Base-by-base conservation (phyloP, 2,888 invertebrate species). In the Ophion costatus region DNA sequence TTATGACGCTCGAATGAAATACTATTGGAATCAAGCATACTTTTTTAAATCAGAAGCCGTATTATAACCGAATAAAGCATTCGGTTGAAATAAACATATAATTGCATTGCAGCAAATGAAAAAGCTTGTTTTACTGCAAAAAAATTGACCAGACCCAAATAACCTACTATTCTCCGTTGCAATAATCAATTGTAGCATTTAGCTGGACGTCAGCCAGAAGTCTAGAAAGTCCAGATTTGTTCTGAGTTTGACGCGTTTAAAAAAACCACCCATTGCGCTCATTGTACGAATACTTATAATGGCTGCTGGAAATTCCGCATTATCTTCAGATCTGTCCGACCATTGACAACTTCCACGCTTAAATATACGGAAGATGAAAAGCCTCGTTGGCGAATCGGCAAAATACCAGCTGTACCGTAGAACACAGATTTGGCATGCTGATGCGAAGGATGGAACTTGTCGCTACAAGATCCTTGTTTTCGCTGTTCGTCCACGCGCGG, bases 361-460 rank as follows among this genome's bases (percentile, higher is more conserved):
- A 61, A 73, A 51, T 24, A 67, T 24, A 33, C 38, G 70, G 20
- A 2, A 45, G 24, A 64, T 24, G 57, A 14, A 42, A 24, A 33
- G 45, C n/a, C 20, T 42, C 42, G 57, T 61, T 66, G 82, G 77
- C 63, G 61, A 69, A 74, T 57, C 64, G 73, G 67, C 63, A 66
- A 86, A 73, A 84, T 76, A 66, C 70, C 80, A 45, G 9, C 61
- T 67, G 20, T 76, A 24, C 61, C 56, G 14, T 69, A 29, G n/a
- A 66, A 85, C 87, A 87, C 78, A 78, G 83, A 87, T 87, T 88
- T 86, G 79, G 84, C 82, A 87, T 87, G 80, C 87, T 86, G 87
- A 87, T 88, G 84, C 29, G 75, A 63, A 11, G 42, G 75, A 70
- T 61, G 22, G 56, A 80, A 61, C 64, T 59, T 45, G 22, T 69